Evolutionary conservation across 1,140 invertebrate genomes (phyloP).

Genomic region (Riptortus pedestris): DNA sequence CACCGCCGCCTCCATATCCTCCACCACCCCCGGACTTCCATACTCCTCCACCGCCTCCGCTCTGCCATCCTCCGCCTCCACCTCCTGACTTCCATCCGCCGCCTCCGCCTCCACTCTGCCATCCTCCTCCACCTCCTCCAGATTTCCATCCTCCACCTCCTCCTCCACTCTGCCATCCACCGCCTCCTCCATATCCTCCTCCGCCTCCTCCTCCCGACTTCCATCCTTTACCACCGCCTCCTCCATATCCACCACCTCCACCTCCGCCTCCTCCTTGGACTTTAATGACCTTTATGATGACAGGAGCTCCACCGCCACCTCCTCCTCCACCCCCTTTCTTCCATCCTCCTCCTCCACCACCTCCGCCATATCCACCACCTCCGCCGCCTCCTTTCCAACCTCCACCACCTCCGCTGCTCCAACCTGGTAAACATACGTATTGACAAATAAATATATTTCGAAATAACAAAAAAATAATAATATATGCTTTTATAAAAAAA

Average conservation of each 20-base stretch:
- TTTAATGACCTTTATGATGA: too few relatives aligned
- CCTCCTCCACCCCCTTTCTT: background rate
- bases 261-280: background rate
- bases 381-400: too few relatives aligned
- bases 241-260: slow-evolving; percentile 6
- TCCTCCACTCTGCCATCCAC: too few relatives aligned
- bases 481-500: too few relatives aligned
- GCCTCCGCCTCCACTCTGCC: too few relatives aligned
- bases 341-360: slow-evolving; percentile 2
- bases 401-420: slow-evolving; percentile 7
- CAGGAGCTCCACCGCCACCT: slow-evolving; percentile 10
- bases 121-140: too few relatives aligned
- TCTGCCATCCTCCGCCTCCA: background rate
- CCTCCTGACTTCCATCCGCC: too few relatives aligned
- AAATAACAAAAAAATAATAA: too few relatives aligned
- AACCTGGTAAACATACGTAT: too few relatives aligned
- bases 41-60: background rate
- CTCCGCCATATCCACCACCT: background rate
- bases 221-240: slow-evolving; percentile 6
- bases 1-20: slow-evolving; percentile 16
- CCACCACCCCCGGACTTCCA: background rate
- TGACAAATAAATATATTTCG: too few relatives aligned
- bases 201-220: background rate
- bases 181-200: slow-evolving; percentile 4
- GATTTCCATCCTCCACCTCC: too few relatives aligned